Evolutionary conservation across 2,888 invertebrate genomes (phyloP), one percentile per base, ranked within the genome.

Genomic region (Dolichomitus sp.): DNA sequence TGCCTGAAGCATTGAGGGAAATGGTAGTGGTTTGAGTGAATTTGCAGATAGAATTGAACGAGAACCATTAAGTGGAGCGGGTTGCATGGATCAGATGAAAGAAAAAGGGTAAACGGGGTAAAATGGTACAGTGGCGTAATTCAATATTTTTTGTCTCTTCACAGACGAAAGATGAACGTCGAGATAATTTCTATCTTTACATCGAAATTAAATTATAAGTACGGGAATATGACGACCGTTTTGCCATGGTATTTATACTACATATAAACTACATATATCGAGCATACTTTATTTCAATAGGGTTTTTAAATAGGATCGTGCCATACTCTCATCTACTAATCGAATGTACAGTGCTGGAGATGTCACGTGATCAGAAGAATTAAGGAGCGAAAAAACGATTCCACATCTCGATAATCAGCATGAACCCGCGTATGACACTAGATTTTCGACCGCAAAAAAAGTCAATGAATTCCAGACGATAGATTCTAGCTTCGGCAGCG

Each of bases 381-480:
- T 3, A 57, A 57, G 14, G 30, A 1, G 30, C 14, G 9, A 19
- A 9, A 14, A 52, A 68, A 68, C 33, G 17, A 33, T 33, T 45
- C n/a, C 50, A 11, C 11, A 17, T 19, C 11, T 4, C n/a, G 19
- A 30, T 17, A 61, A 37, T 37, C 37, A 61, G 59, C 37, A 37
- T 4, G 9, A 30, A 65, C 23, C 23, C 50, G 5, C 27, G 50
- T 30, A 6, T 37, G 37, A 40, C 12, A 40, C 37, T 40, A 23
- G 54, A 66, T 54, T 48, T 66, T 23, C 61, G 52, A 69, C 69
- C 48, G 54, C 42, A 27, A 50, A 52, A 63, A 61, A 48, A 66
- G 65, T 73, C 80, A 61, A 80, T 81, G 77, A 63, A 82, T 85
- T 83, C 70, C 76, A 66, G 70, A 80, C 75, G 70, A 80, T 80